Evolutionary conservation across 2,113 vertebrate species (phyloP).

Genomic region (Isichthys henryi): DNA sequence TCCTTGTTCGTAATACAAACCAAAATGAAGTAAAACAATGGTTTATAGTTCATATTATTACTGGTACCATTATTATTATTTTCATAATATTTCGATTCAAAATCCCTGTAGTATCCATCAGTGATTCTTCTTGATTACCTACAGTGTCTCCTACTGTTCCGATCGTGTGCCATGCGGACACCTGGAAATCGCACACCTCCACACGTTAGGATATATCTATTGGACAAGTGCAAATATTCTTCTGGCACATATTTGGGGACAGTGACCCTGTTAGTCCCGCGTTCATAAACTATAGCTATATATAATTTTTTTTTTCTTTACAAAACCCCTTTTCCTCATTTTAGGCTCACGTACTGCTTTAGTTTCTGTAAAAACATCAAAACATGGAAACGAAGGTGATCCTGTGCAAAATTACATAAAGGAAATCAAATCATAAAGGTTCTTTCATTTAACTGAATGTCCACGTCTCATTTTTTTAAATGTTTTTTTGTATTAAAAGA

Average conservation of each 20-base stretch:
- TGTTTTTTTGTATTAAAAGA: conserved; percentile 68
- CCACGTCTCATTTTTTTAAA: conserved; percentile 59
- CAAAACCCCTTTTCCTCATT: conserved; percentile 81
- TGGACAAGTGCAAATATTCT: conserved; percentile 98
- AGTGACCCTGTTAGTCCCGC: conserved; percentile 99
- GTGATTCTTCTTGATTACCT: conserved; percentile 70
- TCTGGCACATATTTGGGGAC: conserved; percentile 99
- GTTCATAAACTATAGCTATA: conserved; percentile 98
- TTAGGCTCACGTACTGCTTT: conserved; percentile 88
- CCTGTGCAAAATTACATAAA: conserved; percentile 69
- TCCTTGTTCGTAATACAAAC: conserved; percentile 85
- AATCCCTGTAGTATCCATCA: conserved; percentile 87
- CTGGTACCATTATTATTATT: conserved; percentile 36
- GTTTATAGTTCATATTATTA: conserved; percentile 57
- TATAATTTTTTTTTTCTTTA: conserved; percentile 67
- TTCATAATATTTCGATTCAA: conserved; percentile 53
- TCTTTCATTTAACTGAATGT: conserved; percentile 57
- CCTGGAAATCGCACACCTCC: conserved; percentile 91
- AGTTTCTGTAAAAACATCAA: conserved; percentile 98
- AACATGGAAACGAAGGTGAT: conserved; percentile 94
- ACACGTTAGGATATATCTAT: conserved; percentile 77
- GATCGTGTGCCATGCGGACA: conserved; percentile 80
- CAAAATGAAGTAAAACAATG: conserved; percentile 75
- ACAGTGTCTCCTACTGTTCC: conserved; percentile 76
- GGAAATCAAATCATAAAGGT: conserved; percentile 57